Percentiles rank a stretch among this genome's conserved stretches.
These are phyloP conservation scores for Kryptolebias marmoratus DNA, from an alignment of 2,113 vertebrate genomes.

Conservation along the genomic window DNA sequence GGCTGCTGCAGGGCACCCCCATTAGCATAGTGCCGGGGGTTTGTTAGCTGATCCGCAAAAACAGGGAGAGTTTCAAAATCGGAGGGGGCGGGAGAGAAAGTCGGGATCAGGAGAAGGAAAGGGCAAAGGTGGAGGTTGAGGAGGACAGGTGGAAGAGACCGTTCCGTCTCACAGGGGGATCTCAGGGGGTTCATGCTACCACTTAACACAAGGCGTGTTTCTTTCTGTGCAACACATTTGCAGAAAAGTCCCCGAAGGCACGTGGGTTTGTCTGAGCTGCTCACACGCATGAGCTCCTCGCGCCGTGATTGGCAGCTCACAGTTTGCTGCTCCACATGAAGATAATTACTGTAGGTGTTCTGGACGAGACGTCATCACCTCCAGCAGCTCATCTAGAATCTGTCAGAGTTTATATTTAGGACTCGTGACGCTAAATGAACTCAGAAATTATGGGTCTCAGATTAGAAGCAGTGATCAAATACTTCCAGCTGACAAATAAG, in stretches of 20 bases:
- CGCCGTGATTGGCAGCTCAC: slow-evolving; percentile 16
- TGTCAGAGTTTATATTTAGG: no score
- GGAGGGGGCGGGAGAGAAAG: neutral
- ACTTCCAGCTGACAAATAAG: no score
- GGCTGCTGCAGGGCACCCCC: slow-evolving; percentile 65
- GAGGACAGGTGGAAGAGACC: slow-evolving; percentile 44
- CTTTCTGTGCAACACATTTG: slow-evolving; percentile 11
- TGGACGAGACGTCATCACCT: neutral
- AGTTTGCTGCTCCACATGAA: slow-evolving; percentile 25
- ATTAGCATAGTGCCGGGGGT: slow-evolving; percentile 49
- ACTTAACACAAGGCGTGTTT: slow-evolving; percentile 47
- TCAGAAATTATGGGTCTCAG: no score
- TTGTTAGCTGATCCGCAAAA: slow-evolving; percentile 24
- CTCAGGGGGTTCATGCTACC: slow-evolving; percentile 46
- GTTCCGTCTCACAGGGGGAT: slow-evolving; percentile 36
- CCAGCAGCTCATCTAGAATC: neutral
- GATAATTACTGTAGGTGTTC: slow-evolving; percentile 17
- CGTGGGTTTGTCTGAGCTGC: slow-evolving; percentile 25
- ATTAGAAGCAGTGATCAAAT: no score
- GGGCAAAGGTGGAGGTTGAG: slow-evolving; percentile 32
- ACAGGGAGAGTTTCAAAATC: slow-evolving; percentile 14
- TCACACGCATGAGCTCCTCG: neutral
- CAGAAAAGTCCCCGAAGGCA: slow-evolving; percentile 13
- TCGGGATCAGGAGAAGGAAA: neutral
- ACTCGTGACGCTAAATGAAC: no score